Evolutionary conservation across 2,113 vertebrate species (phyloP), one percentile per base, ranked within the genome.

Genomic region (Ia io): DNA sequence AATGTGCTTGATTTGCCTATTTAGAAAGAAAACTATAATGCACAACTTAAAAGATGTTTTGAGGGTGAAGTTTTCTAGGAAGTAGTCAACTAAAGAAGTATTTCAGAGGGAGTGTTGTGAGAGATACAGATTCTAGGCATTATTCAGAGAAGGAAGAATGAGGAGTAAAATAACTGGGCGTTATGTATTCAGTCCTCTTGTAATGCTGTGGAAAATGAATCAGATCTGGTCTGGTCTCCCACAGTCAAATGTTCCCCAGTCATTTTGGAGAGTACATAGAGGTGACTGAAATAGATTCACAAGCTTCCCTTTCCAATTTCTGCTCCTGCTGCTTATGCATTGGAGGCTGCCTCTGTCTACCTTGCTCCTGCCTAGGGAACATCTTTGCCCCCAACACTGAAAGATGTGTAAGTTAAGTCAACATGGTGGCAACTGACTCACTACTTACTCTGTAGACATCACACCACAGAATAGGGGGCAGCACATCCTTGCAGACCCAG

Each of bases 21-120:
- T 90, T 88, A 49, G 88, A 91, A n/a, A 80, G 25, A 42, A 88
- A 94, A 85, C n/a, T 65, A 22, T 9, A 80, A 76, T 35, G 67
- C 25, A 30, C 9, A 87, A 20, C 23, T 67, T 71, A 67, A 80
- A 76, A 47, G 1, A 51, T 49, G 2, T 4, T 78, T 93, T 90
- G 23, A 85, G 6, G 22, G 35, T 77, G 25, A 92, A 67, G 2
- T 56, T 88, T 89, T 63, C 44, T n/a, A 44, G 6, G 5, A 78
- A 79, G 32, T 32, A 88, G 77, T 88, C 23, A 95, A 53, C 2
- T 30, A 25, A 61, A 78, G 56, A 51, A 20, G 9, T 23, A 20
- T 80, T n/a, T 80, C 32, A 89, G 4, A 32, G 6, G 40, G 4
- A 44, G 5, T 71, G 40, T 9, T 42, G 4, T 49, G 49, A 22